Percentiles rank a stretch among this genome's conserved stretches.
Evolutionary conservation across 2,113 vertebrate genomes (phyloP).

Genomic region (Larimichthys crocea): DNA sequence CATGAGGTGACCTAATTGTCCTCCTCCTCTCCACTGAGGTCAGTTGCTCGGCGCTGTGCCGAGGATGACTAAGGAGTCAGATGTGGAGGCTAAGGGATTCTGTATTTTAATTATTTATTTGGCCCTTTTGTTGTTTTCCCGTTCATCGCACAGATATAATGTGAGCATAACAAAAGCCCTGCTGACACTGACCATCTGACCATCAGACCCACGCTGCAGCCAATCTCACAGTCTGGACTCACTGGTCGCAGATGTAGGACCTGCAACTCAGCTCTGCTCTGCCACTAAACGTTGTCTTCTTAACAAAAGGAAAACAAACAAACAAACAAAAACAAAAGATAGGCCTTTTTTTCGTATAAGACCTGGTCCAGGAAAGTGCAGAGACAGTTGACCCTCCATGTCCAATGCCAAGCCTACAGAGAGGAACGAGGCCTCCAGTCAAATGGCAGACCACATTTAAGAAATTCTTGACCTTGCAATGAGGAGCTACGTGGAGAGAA

Average conservation of each 20-base stretch:
- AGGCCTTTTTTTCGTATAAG: constrained; percentile 11
- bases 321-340: not conserved
- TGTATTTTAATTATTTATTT: constrained; percentile 81
- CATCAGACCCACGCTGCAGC: constrained; percentile 70
- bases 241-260: constrained; percentile 45
- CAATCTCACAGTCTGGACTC: constrained; percentile 60
- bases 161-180: constrained; percentile 75
- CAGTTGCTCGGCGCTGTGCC: constrained; percentile 63
- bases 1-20: constrained; percentile 79
- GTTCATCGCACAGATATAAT: constrained; percentile 82
- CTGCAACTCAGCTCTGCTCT: constrained; percentile 30
- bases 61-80: constrained; percentile 78
- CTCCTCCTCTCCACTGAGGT: constrained; percentile 61
- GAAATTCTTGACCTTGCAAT: constrained; percentile 76
- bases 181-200: constrained; percentile 81
- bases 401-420: constrained; percentile 52
- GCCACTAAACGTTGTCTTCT: constrained; percentile 42
- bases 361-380: constrained; percentile 26
- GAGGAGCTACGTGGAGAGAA: constrained; percentile 63
- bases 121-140: constrained; percentile 79
- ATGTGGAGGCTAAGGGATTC: constrained; percentile 76
- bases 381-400: constrained; percentile 43
- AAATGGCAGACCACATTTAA: constrained; percentile 61
- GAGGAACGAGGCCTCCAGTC: constrained; percentile 43
- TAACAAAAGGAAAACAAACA: not conserved